Base-by-base conservation (phyloP, 2,113 vertebrate genomes). In the Sciurus niger region DNA sequence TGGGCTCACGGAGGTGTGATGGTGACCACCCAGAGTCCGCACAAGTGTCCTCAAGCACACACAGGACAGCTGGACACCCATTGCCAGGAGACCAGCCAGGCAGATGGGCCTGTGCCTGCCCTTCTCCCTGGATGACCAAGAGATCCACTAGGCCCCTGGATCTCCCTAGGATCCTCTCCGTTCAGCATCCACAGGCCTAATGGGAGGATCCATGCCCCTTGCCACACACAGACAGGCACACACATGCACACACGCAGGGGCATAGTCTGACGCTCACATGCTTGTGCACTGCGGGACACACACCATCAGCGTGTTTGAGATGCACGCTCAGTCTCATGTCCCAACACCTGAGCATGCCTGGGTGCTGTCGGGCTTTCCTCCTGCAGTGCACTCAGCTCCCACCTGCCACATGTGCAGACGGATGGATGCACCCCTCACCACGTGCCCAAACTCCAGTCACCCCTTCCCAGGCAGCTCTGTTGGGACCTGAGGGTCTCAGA, bases 1-100 rank as follows among this genome's bases (percentile, higher is more conserved):
- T 32, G 63, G 4, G 13, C 63, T 67, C 18, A 0, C 0, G 1
- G 58, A 43, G n/a, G 40, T 40, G 40, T 40, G 16, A 12, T 4
- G 4, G 2, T 40, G 18, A 16, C 13, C 46, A 10, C 12, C 55
- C 20, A 58, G 55, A 22, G 53, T 53, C 53, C 3, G 14, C 51
- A 2, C 51, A 51, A 40, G 51, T 51, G 55, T 55, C 55, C 55
- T 18, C 55, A 58, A 13, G 25, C 4, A 1, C n/a, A 22, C 51
- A 12, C 2, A 40, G 13, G 12, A 1, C 34, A 18, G 67, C 32
- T n/a, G 34, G 60, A 18, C 6, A 13, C 34, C 37, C 51, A n/a
- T 25, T 25, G 24, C 73, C 58, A 25, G 2, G 89, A 73, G 53
- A 28, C 32, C 70, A 32, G 80, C 12, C 40, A 20, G 37, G 37